Percentiles rank a stretch among this genome's conserved stretches.
These are phyloP conservation scores for Amblyteles armatorius DNA, from an alignment of 2,888 invertebrate species.

Conservation along the genomic window DNA sequence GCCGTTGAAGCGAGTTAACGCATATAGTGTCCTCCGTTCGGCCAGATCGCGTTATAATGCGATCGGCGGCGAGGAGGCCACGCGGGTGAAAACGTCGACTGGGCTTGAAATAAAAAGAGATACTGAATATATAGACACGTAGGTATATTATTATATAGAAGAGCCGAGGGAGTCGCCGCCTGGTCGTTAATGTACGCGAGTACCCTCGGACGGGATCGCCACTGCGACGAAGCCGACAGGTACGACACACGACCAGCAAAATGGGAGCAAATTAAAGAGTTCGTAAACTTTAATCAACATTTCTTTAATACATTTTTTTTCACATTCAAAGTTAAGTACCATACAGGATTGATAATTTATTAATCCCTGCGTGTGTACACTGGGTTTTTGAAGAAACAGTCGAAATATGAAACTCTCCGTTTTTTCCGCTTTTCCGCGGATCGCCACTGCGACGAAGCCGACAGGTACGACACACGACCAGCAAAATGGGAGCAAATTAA, in stretches of 20 bases:
- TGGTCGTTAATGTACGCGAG: constrained; percentile 18
- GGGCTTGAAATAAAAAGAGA: constrained; percentile 1
- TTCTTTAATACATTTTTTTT: no score
- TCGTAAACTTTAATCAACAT: not conserved
- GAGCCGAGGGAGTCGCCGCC: not conserved
- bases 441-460: not conserved
- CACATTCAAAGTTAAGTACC: no score
- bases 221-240: not conserved
- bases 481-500: constrained; percentile 1
- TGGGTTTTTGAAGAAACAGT: no score
- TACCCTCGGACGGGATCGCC: not conserved
- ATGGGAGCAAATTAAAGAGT: not conserved
- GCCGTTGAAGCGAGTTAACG: constrained; percentile 57
- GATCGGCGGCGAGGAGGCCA: constrained; percentile 24
- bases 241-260: constrained; percentile 4
- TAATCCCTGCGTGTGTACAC: no score
- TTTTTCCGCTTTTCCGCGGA: not conserved
- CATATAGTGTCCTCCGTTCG: constrained; percentile 43
- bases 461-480: not conserved
- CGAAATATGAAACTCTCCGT: no score
- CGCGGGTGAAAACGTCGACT: constrained; percentile 18
- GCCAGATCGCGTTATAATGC: constrained; percentile 40
- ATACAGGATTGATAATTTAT: no score
- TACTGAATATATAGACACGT: not conserved
- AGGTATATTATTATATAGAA: not conserved